Base-by-base conservation (phyloP, 1,140 invertebrate species). In the Drosophila murphyi region DNA sequence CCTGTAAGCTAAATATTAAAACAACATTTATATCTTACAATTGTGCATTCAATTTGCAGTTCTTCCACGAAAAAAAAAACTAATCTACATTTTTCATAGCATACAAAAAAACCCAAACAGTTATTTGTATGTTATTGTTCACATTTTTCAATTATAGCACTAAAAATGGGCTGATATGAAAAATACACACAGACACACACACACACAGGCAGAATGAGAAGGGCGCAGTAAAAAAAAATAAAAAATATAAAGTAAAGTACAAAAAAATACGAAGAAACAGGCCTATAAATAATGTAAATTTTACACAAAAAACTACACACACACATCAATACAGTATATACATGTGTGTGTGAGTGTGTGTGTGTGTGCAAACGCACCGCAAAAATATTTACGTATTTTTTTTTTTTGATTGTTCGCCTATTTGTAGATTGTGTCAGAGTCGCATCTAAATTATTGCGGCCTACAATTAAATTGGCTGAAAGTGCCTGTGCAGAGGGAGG, bases 401-500 rank as follows among this genome's bases (percentile, higher is more conserved):
- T 52, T 64, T 52, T 51, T 51, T 64, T n/a, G n/a, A 43, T 51
- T 45, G 28, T 57, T 59, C 28, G 45, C 20, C 59, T 64, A 51
- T 71, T 71, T 72, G 61, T 76, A 65, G 74, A 76, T 76, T 76
- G 74, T 76, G 69, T 72, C 69, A 67, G 69, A 81, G 75, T 77
- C 70, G 83, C 83, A 83, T 83, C 85, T 41, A 61, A 78, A 77
- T 73, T 72, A 50, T 56, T 77, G 65, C 80, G 85, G 81, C 85
- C 85, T 85, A 89, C 85, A 85, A 89, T 87, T 87, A 82, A 87
- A 87, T 81, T 89, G 80, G 85, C 78, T 83, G 78, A 81, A 88
- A 88, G 77, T 88, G 77, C 78, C 71, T 81, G 77, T 39, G 57
- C 35, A 8, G 55, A 31, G 50, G 48, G 35, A 20, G 50, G 51